phyloP scores from a whole-genome alignment of 2,888 invertebrate genomes.

The Lottia gigantea region DNA sequence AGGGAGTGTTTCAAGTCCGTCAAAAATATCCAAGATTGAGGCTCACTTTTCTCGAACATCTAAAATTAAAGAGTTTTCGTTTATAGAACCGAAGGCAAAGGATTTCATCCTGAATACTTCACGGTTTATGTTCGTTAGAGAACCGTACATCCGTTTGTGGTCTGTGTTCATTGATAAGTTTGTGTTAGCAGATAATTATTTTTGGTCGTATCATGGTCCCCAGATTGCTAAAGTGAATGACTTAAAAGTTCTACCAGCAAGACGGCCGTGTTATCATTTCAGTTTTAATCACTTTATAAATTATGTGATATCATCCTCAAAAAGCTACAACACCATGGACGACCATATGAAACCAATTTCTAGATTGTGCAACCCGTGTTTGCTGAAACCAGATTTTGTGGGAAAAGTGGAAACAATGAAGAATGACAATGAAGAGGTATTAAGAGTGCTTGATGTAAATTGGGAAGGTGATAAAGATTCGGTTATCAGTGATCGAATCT shows the following conservation, averaged over 20 bases:
- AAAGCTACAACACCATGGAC: slow-evolving; percentile 17
- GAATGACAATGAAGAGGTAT: slow-evolving; percentile 23
- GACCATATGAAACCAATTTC: slow-evolving; percentile 36
- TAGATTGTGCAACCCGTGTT: slow-evolving; percentile 35
- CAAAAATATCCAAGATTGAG: slow-evolving; percentile 22
- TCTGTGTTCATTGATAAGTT: slow-evolving; percentile 42
- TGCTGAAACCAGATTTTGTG: slow-evolving; percentile 31
- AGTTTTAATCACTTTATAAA: slow-evolving; percentile 36
- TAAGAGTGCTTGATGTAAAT: slow-evolving; percentile 26
- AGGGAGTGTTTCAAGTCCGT: slow-evolving; percentile 20
- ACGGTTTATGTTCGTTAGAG: slow-evolving; percentile 38
- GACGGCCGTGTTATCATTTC: slow-evolving; percentile 18
- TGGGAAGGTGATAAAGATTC: not conserved
- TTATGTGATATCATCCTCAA: slow-evolving; percentile 20
- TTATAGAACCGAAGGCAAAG: not conserved
- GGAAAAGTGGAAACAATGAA: slow-evolving; percentile 37
- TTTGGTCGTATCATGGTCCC: slow-evolving; percentile 29
- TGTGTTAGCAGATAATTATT: slow-evolving; percentile 33
- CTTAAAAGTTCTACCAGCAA: slow-evolving; percentile 22
- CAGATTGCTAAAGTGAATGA: slow-evolving; percentile 17
- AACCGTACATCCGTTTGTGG: slow-evolving; percentile 39
- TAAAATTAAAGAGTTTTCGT: slow-evolving; percentile 11
- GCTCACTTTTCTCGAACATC: slow-evolving; percentile 20
- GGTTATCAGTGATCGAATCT: not conserved
- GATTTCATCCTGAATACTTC: slow-evolving; percentile 14